Conservation (phyloP, 1,140 invertebrate genomes). For the Homalodisca vitripennis region DNA sequence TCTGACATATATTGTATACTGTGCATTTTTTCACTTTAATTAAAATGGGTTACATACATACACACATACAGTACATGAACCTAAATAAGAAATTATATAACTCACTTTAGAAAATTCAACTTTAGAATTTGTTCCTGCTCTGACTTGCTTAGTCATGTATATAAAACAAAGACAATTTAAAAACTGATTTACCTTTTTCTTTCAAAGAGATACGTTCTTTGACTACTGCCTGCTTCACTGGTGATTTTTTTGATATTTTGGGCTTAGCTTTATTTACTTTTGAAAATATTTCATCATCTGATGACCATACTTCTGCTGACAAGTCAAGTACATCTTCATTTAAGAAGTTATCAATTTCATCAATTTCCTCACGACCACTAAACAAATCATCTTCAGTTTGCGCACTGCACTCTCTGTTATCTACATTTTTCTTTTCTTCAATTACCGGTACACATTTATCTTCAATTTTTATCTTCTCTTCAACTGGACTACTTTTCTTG, state of each 20-base stretch:
- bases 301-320: background rate
- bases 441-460: background rate
- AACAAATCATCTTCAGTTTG: conserved; percentile 8
- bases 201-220: background rate
- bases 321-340: conserved; percentile 25
- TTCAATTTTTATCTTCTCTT: conserved; percentile 40
- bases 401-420: background rate
- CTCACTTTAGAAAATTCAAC: too few species aligned
- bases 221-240: background rate
- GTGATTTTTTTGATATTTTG: background rate
- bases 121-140: too few species aligned
- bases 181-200: conserved; percentile 14
- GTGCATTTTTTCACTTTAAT: too few species aligned
- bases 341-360: conserved; percentile 42
- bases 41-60: too few species aligned
- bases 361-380: conserved; percentile 37
- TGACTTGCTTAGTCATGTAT: too few species aligned
- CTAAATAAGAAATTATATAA: too few species aligned
- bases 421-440: background rate
- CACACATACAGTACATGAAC: too few species aligned
- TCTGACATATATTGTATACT: too few species aligned
- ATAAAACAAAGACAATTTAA: conserved; percentile 37
- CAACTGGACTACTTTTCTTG: conserved; percentile 39
- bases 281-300: conserved; percentile 11
- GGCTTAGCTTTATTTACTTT: background rate